Conservation (phyloP, 2,113 vertebrate genomes). For the Pantherophis guttatus region DNA sequence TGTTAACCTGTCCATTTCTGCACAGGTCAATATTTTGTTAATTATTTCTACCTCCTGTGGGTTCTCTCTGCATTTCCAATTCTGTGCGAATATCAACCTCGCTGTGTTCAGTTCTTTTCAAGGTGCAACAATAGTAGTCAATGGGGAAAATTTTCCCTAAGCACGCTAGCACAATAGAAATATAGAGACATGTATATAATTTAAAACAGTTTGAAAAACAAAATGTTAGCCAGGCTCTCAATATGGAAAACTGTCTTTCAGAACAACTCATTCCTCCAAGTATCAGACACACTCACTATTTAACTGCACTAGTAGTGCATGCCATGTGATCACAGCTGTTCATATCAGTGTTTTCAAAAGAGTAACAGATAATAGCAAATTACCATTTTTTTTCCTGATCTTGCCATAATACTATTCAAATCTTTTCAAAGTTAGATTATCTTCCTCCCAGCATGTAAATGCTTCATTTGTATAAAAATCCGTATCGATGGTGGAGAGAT, state of each 20-base stretch:
- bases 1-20: no score
- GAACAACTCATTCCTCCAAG: not conserved
- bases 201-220: not conserved
- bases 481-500: not conserved
- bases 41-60: no score
- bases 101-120: not conserved
- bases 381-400: not conserved
- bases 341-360: not conserved
- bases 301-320: not conserved
- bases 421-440: not conserved
- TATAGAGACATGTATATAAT: not conserved
- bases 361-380: not conserved
- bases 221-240: conserved; percentile 1
- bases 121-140: not conserved
- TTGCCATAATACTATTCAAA: not conserved
- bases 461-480: not conserved
- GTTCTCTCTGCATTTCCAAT: no score
- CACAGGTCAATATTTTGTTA: no score
- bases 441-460: not conserved
- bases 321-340: not conserved
- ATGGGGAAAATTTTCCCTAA: not conserved
- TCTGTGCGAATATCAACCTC: no score
- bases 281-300: not conserved
- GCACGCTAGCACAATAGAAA: not conserved
- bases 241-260: not conserved